Percentiles rank a stretch among this genome's conserved stretches.
Conservation (phyloP, 2,888 invertebrate species). For the Fabriciana adippe region DNA sequence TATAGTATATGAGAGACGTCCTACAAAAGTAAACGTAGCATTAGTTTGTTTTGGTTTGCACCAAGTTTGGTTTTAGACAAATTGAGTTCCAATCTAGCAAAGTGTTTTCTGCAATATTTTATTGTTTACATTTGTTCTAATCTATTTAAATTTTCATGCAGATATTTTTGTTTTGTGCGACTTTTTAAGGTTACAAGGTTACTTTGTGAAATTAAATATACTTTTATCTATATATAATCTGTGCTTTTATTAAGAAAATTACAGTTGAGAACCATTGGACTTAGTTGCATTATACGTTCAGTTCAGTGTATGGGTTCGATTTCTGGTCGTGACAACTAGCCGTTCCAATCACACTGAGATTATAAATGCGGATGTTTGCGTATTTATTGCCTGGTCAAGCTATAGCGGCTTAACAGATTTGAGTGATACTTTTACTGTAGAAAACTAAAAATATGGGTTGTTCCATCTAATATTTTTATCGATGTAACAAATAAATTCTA, state of each 20-base stretch:
- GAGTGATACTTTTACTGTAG: no score
- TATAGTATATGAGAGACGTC: slow-evolving; percentile 2
- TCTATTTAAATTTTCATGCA: slow-evolving; percentile 22
- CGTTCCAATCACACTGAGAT: no score
- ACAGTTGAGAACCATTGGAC: neutral
- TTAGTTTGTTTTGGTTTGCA: slow-evolving; percentile 35
- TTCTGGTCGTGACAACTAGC: no score
- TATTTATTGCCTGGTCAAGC: no score
- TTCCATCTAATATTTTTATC: no score
- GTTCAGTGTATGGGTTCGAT: neutral
- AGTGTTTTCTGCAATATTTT: slow-evolving; percentile 30
- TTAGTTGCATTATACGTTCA: no score
- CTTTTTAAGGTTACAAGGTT: slow-evolving; percentile 3
- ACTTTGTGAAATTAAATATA: slow-evolving; percentile 1
- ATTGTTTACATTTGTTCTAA: slow-evolving; percentile 21
- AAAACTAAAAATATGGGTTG: no score
- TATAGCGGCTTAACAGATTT: no score
- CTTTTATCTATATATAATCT: no score
- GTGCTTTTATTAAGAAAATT: neutral
- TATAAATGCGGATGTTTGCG: no score
- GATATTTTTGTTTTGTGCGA: slow-evolving; percentile 12
- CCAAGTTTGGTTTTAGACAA: slow-evolving; percentile 33
- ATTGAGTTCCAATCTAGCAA: slow-evolving; percentile 33
- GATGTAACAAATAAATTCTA: no score
- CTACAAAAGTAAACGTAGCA: slow-evolving; percentile 15